Evolutionary conservation across 2,113 vertebrate species (phyloP), one percentile per base, ranked within the genome.

Genomic region (Poeciliopsis turrubarensis): DNA sequence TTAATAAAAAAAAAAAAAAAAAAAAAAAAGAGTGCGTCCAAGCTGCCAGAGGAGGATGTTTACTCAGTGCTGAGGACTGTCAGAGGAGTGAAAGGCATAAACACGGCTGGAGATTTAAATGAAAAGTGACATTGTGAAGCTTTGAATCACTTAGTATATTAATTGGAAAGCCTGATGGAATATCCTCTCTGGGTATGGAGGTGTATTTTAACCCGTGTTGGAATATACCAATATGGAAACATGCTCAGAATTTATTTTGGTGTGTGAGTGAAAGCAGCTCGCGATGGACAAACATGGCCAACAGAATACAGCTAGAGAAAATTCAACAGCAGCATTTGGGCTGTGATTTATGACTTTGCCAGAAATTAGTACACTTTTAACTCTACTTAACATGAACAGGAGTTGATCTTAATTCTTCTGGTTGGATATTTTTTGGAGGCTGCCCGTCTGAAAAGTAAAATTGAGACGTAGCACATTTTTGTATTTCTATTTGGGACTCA

Each of bases 81-180:
- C 87, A 84, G 51, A 47, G 14, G 60, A 75, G 78, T 74, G 83
- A 78, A 82, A 85, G 79, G 78, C 62, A 80, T 86, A 79, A 92
- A 87, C 82, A 85, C 61, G 0, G 27, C 39, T 8, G 63, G 68
- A 70, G 79, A 89, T 77, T 81, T 66, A 87, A 90, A 93, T 90
- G 80, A 92, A 91, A 92, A 82, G 85, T 93, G 89, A 87, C 89
- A 90, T 88, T 91, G 88, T 89, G 83, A 83, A 81, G 69, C 79
- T 86, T 82, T 73, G 76, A 69, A 79, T 78, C 77, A 90, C 84
- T 89, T 88, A 82, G 78, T 75, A 86, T 89, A 81, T 89, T 88
- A 87, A 88, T 87, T 89, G 82, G 76, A 12, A 70, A 74, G 41
- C 61, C 10, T 68, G 72, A 75, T 79, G 77, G 78, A 89, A 84